Evolutionary conservation across 2,797 vertebrate genomes (phyloP).

Genomic region (Lepidocolaptes lacrymiger): DNA sequence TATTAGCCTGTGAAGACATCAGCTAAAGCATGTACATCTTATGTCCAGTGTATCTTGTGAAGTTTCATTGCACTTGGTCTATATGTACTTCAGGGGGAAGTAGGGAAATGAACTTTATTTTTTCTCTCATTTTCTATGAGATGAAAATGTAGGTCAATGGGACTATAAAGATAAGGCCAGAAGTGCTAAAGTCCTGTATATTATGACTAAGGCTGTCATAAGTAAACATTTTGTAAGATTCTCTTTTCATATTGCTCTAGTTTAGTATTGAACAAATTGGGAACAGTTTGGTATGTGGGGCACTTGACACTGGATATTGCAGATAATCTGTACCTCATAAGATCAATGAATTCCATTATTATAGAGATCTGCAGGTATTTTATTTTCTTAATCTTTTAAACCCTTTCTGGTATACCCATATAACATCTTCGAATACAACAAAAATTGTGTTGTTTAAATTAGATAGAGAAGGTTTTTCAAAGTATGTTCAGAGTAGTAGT

Average conservation of each 20-base stretch:
- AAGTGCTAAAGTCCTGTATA: background rate
- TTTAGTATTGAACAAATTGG: background rate
- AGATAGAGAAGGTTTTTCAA: background rate
- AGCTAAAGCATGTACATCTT: background rate
- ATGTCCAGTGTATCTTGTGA: background rate
- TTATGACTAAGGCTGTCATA: background rate
- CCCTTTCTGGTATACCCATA: background rate
- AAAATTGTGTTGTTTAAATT: background rate
- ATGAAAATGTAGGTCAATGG: background rate
- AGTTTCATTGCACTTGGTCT: background rate
- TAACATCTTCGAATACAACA: background rate
- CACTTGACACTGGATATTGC: background rate
- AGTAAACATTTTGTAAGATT: background rate
- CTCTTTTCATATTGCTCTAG: background rate
- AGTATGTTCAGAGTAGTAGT: background rate
- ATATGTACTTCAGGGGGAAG: background rate
- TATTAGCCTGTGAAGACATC: background rate
- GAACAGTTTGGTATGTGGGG: background rate
- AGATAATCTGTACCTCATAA: background rate
- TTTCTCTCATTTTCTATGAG: background rate
- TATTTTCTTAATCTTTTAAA: background rate
- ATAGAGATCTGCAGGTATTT: background rate
- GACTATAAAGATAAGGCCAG: background rate
- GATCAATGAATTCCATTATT: background rate
- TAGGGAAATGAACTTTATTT: background rate